A percentile compares a stretch with the other conserved stretches of the same genome.
phyloP scores from a whole-genome alignment of 2,113 vertebrate species.

The Balaeniceps rex region DNA sequence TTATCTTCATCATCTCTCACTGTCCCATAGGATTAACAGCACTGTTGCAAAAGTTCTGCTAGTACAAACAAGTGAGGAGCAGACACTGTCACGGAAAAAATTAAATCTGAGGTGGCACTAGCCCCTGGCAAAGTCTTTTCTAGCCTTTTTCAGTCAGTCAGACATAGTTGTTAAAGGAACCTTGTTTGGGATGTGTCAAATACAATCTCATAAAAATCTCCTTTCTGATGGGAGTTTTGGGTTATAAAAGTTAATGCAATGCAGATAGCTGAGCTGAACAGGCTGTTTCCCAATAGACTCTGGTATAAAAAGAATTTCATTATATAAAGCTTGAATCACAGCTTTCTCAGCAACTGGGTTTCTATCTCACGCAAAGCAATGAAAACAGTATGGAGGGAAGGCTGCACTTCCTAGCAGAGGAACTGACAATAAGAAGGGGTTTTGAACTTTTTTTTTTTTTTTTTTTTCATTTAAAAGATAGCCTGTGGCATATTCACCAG shows the following conservation, averaged over 20 bases:
- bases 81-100: not conserved
- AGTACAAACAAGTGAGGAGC: not conserved
- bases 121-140: constrained; percentile 4
- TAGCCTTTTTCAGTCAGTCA: not conserved
- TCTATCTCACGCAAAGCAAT: not conserved
- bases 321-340: not conserved
- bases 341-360: not conserved
- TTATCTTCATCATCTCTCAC: not conserved
- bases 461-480: too few relatives aligned
- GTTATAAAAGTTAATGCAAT: constrained; percentile 1
- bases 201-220: not conserved
- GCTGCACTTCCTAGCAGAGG: not conserved
- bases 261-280: not conserved
- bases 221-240: not conserved
- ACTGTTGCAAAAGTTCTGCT: not conserved
- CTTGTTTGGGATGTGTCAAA: constrained; percentile 12
- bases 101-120: constrained; percentile 26
- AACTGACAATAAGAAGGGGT: not conserved
- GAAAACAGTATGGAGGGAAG: not conserved
- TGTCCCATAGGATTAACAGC: not conserved
- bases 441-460: not conserved
- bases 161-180: not conserved
- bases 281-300: not conserved
- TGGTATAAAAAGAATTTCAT: not conserved
- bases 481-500: too few relatives aligned